Percentiles rank a stretch among this genome's conserved stretches.
Conservation (phyloP, 2,113 vertebrate genomes). For the Desmodus rotundus region DNA sequence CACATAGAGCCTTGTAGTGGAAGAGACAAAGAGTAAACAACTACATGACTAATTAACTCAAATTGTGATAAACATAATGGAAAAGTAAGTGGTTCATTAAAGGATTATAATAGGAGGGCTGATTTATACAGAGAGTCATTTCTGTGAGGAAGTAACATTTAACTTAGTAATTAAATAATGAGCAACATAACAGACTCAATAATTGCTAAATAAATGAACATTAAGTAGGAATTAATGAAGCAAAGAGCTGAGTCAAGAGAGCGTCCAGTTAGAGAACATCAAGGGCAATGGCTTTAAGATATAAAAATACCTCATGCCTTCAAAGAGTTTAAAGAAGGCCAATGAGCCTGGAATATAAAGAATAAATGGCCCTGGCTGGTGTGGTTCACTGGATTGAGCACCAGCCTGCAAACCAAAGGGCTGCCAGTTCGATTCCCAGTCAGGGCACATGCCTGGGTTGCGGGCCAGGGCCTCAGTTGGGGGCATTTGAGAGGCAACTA, state of each 20-base stretch:
- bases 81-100: not conserved
- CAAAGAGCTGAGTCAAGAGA: not conserved
- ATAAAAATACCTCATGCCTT: not conserved
- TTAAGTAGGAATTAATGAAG: not conserved
- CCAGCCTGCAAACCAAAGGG: not conserved
- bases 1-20: not conserved
- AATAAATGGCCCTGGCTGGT: not conserved
- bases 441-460: too few species aligned
- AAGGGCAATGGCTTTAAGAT: not conserved
- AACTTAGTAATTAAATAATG: conserved; percentile 15
- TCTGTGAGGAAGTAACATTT: conserved; percentile 30
- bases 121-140: not conserved
- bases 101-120: not conserved
- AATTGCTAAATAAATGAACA: not conserved
- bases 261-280: not conserved
- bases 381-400: not conserved
- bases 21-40: not conserved
- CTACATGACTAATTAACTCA: not conserved
- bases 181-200: not conserved
- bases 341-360: not conserved
- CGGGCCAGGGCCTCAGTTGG: too few species aligned
- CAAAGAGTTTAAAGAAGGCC: not conserved
- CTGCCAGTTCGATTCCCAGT: too few species aligned
- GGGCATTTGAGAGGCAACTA: too few species aligned
- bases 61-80: not conserved